These are phyloP conservation scores for Pangasius mekongensis DNA, from an alignment of 2,797 vertebrate genomes.

Conservation along the genomic window DNA sequence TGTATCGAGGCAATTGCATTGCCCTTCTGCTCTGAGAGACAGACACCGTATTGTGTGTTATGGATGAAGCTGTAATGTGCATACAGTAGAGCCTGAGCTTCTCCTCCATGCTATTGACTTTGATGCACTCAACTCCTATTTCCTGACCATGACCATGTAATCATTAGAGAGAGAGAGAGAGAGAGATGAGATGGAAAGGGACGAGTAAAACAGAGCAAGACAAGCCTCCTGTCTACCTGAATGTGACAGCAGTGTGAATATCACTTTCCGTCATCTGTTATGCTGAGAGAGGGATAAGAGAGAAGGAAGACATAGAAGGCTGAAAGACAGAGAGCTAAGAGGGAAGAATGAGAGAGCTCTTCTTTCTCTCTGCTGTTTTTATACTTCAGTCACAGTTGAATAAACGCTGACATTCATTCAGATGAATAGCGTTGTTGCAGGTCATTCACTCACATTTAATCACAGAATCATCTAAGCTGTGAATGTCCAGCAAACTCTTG, in stretches of 20 bases:
- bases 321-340: background rate
- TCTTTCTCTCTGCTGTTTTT: background rate
- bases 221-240: background rate
- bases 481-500: background rate
- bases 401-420: background rate
- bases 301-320: background rate
- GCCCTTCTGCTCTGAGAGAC: background rate
- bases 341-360: background rate
- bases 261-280: background rate
- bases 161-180: background rate
- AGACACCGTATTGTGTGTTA: background rate
- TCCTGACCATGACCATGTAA: background rate
- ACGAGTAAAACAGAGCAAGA: background rate
- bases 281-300: background rate
- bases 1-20: background rate
- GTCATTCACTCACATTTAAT: background rate
- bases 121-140: conserved; percentile 15
- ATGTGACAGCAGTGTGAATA: background rate
- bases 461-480: background rate
- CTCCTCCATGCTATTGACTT: background rate
- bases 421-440: background rate
- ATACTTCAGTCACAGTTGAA: background rate
- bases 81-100: background rate
- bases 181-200: background rate
- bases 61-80: background rate